These are phyloP conservation scores for Sakesphorus luctuosus DNA, from an alignment of 2,113 vertebrate species.

Conservation along the genomic window DNA sequence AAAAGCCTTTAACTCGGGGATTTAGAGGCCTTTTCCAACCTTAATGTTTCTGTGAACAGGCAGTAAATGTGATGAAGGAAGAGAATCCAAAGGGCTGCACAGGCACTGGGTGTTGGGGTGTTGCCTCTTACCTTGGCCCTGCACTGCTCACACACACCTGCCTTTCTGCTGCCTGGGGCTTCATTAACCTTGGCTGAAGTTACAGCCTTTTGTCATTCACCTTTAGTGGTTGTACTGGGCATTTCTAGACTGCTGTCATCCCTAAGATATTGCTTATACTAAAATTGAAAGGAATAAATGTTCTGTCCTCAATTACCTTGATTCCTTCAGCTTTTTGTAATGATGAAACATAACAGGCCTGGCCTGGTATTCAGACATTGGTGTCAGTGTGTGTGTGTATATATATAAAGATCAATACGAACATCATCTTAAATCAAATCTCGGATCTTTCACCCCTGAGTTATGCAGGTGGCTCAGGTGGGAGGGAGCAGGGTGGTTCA, in stretches of 20 bases:
- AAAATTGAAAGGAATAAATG: not conserved
- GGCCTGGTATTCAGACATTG: not conserved
- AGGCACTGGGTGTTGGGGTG: accelerated
- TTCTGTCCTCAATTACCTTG: not conserved
- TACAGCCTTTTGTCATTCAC: not conserved
- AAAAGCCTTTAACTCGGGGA: not conserved
- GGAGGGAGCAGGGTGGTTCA: not conserved
- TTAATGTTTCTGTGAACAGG: not conserved
- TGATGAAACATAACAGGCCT: not conserved
- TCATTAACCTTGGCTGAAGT: not conserved
- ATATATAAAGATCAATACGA: not conserved
- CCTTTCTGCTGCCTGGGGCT: not conserved
- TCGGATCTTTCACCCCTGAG: not conserved
- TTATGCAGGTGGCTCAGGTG: not conserved
- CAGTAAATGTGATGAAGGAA: not conserved
- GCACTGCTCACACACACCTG: not conserved
- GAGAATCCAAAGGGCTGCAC: not conserved
- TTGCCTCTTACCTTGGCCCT: not conserved
- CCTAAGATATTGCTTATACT: not conserved
- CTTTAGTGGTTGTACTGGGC: not conserved
- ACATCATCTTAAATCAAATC: not conserved
- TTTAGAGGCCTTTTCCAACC: not conserved
- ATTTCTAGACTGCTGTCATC: not conserved
- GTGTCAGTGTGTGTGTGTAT: accelerated
- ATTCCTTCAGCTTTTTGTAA: not conserved